Percentiles rank a stretch among this genome's conserved stretches.
These are phyloP conservation scores for Oscheius sp. DNA, from an alignment of 2,888 invertebrate genomes.

Conservation along the genomic window DNA sequence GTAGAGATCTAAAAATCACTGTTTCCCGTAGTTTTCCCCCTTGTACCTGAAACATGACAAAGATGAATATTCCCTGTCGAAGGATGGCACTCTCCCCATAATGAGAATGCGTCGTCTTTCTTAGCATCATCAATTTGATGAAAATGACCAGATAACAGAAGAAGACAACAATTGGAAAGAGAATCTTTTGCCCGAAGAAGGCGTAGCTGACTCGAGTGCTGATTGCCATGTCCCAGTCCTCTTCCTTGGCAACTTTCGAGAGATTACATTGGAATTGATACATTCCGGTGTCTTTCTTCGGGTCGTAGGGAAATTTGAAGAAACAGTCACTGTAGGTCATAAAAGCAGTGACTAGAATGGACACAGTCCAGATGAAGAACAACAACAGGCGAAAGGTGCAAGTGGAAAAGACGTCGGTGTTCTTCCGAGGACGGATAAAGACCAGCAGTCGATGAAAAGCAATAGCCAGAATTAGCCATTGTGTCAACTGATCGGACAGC, in stretches of 20 bases:
- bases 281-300: neutral
- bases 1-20: conserved; percentile 10
- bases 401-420: neutral
- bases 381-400: neutral
- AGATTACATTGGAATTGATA: neutral
- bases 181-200: conserved; percentile 15
- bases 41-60: conserved; percentile 10
- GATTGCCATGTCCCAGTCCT: neutral
- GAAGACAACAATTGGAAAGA: neutral
- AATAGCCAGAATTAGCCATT: conserved; percentile 1
- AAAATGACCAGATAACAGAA: conserved; percentile 2
- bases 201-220: too few species aligned
- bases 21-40: neutral
- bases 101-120: neutral
- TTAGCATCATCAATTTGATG: neutral
- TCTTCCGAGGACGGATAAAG: neutral
- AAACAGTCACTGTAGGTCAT: neutral
- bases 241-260: neutral
- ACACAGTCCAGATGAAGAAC: neutral
- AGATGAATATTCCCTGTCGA: conserved; percentile 8
- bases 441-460: conserved; percentile 17
- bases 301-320: neutral
- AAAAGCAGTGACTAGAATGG: neutral
- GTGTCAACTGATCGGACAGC: conserved; percentile 10
- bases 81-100: conserved; percentile 6